Conservation (phyloP, 2,113 vertebrate genomes). For the Heliornis fulica region DNA sequence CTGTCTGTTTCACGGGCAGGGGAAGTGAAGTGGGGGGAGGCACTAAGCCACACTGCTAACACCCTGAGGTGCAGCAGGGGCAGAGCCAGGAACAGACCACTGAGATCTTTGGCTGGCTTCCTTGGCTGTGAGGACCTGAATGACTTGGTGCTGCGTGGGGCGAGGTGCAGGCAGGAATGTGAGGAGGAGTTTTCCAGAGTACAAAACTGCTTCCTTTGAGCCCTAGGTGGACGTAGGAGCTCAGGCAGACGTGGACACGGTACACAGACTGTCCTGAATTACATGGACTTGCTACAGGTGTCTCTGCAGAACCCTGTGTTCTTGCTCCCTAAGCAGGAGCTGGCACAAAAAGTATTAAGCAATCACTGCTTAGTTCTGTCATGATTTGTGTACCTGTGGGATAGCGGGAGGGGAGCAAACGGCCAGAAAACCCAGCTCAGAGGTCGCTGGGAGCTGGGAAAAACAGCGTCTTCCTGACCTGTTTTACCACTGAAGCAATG, state of each 20-base stretch:
- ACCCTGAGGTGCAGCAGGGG: background rate
- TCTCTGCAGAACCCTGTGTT: background rate
- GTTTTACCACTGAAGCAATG: background rate
- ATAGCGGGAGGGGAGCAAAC: background rate
- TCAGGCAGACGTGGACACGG: background rate
- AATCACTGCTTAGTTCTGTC: background rate
- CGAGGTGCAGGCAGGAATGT: slow-evolving; percentile 13
- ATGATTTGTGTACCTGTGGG: background rate
- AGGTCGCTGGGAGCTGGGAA: background rate
- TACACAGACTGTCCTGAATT: background rate
- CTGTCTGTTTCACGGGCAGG: background rate
- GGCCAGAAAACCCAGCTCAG: background rate
- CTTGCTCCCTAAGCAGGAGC: background rate
- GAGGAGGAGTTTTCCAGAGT: background rate
- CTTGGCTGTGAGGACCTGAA: rapidly evolving
- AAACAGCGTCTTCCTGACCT: background rate
- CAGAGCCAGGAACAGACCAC: background rate
- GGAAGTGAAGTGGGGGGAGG: rapidly evolving
- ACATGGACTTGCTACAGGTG: background rate
- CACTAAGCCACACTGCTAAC: background rate
- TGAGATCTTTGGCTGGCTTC: background rate
- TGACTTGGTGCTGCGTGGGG: background rate
- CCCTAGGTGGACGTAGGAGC: background rate
- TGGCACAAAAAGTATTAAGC: background rate
- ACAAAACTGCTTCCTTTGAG: slow-evolving; percentile 1